Base-by-base conservation (phyloP, 1,140 invertebrate genomes). In the Drosophila chauvacae region DNA sequence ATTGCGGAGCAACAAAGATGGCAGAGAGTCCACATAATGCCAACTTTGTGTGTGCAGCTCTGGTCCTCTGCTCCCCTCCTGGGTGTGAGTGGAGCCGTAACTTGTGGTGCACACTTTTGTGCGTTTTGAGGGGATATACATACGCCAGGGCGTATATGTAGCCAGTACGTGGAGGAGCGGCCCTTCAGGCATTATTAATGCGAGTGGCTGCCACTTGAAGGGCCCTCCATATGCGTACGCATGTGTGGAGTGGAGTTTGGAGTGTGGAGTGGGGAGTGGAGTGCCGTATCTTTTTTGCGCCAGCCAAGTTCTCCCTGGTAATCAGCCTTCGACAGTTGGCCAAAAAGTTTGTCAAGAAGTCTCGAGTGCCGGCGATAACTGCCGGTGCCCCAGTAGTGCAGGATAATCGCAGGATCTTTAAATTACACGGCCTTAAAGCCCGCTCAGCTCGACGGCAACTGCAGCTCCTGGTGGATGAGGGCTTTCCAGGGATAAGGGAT, bases 301-400 rank as follows among this genome's bases (percentile, higher is more conserved):
- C 62, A 61, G 20, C 56, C 47, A 41, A 56, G 53, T 45, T 59
- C 35, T 50, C 41, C 64, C 53, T 70, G 70, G 53, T 81, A 86
- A 81, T 86, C 82, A 86, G 63, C 82, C 83, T 86, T 86, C 80
- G 82, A 86, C 82, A 86, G 82, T 86, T 75, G 78, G 79, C 68
- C 79, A 79, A 60, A 78, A 86, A 82, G 45, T 87, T 82, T 87
- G 68, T 80, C 71, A 69, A 77, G 64, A 61, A 72, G 62, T 79
- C 77, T 55, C 53, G 57, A 60, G 66, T 73, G 76, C 37, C 68
- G 61, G 65, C 70, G 81, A 85, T 66, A 73, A 76, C 63, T 59
- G 55, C 41, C 48, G 60, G 62, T 63, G 58, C 57, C 39, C 53
- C 53, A 48, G 51, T 51, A 50, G 20, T 20, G 47, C 53, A 57